Percentiles rank a stretch among this genome's conserved stretches.
Evolutionary conservation across 1,140 invertebrate genomes (phyloP).

Genomic region (Drosophila dunni): DNA sequence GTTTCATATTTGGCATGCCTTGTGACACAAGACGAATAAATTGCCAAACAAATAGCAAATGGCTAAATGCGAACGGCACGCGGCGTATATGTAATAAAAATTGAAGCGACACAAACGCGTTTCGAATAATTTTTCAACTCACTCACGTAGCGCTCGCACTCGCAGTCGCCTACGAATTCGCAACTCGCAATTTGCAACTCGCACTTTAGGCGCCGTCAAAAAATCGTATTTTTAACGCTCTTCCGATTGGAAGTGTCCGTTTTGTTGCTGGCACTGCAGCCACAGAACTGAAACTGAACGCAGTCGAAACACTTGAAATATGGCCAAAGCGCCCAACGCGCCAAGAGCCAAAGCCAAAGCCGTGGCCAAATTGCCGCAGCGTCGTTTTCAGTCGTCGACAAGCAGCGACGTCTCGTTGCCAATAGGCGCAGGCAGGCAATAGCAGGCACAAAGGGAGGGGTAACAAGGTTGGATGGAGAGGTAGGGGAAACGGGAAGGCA

Average conservation of each 20-base stretch:
- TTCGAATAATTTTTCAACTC: slow-evolving; percentile 45
- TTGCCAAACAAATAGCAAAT: slow-evolving; percentile 42
- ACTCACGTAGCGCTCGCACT: slow-evolving; percentile 50
- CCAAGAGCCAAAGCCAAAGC: slow-evolving; percentile 55
- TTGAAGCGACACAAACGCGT: slow-evolving; percentile 51
- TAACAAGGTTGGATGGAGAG: not conserved
- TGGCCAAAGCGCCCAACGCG: slow-evolving; percentile 60
- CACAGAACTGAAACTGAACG: slow-evolving; percentile 68
- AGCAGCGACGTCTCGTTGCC: slow-evolving; percentile 47
- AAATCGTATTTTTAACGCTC: not conserved
- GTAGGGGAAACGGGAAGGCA: not conserved
- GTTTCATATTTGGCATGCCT: slow-evolving; percentile 67
- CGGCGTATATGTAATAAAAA: slow-evolving; percentile 76
- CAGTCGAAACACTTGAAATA: slow-evolving; percentile 60
- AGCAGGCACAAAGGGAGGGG: not conserved
- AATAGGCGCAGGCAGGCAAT: slow-evolving; percentile 60
- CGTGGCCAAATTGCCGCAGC: slow-evolving; percentile 75
- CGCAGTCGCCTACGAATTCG: slow-evolving; percentile 9
- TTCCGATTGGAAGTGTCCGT: slow-evolving; percentile 31
- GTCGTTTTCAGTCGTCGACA: slow-evolving; percentile 52
- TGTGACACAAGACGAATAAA: slow-evolving; percentile 64
- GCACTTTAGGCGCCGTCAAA: slow-evolving; percentile 14
- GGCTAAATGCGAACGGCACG: slow-evolving; percentile 52
- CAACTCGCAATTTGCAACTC: slow-evolving; percentile 14
- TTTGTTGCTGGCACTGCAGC: slow-evolving; percentile 67